Percentiles rank a stretch among this genome's conserved stretches.
phyloP scores from a whole-genome alignment of 64 coral and sea anemone genomes.

The Dendronephthya gigantea region DNA sequence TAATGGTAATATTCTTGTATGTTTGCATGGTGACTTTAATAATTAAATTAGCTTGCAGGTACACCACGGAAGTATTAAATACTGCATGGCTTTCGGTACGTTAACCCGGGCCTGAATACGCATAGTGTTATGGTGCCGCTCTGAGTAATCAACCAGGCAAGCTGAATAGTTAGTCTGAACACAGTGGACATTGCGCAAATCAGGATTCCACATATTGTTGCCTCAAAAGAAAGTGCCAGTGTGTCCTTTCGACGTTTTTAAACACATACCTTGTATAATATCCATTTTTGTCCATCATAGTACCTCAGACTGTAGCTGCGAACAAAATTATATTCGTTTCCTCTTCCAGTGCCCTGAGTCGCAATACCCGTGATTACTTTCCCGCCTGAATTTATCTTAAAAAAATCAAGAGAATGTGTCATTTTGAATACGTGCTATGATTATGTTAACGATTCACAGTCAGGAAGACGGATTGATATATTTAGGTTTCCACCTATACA shows the following conservation, averaged over 20 bases:
- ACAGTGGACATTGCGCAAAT: too few relatives aligned
- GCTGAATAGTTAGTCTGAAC: too few relatives aligned
- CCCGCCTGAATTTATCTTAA: not conserved
- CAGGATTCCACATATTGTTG: too few relatives aligned
- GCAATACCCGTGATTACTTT: not conserved
- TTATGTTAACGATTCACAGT: not conserved
- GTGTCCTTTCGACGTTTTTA: not conserved
- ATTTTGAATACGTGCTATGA: not conserved
- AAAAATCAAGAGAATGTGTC: not conserved
- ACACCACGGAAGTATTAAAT: too few relatives aligned
- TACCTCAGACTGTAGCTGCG: not conserved
- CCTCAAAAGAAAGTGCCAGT: too few relatives aligned
- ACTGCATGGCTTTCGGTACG: too few relatives aligned
- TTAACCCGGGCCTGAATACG: not conserved
- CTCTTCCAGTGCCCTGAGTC: not conserved
- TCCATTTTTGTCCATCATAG: not conserved
- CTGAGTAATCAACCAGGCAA: too few relatives aligned
- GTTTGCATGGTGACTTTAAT: too few relatives aligned
- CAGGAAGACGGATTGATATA: not conserved
- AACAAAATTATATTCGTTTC: not conserved
- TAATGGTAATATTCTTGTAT: too few relatives aligned
- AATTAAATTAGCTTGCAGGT: too few relatives aligned
- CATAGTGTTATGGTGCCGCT: too few relatives aligned
- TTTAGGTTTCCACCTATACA: too few relatives aligned
- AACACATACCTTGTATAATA: not conserved